Percentiles rank a stretch among this genome's conserved stretches.
These are phyloP conservation scores for Epinephelus coioides DNA, from an alignment of 2,797 vertebrate species.

Conservation along the genomic window DNA sequence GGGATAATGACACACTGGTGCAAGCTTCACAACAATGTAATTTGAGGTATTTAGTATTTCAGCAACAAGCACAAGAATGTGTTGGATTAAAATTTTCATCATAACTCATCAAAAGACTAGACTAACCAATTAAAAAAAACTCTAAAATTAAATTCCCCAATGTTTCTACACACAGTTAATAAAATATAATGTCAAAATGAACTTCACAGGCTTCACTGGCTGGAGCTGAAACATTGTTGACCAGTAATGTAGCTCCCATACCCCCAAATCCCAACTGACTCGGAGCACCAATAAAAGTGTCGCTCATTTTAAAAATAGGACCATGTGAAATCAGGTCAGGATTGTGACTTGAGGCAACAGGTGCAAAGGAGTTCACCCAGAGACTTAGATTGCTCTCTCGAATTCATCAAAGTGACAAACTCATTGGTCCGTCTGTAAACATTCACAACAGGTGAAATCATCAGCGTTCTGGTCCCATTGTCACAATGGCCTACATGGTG, in stretches of 20 bases:
- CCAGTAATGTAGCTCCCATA: not conserved
- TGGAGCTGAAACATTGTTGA: slow-evolving; percentile 9
- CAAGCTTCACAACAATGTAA: not conserved
- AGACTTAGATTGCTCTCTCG: slow-evolving; percentile 25
- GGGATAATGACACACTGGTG: not conserved
- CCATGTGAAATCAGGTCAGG: slow-evolving; percentile 54
- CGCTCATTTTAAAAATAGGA: slow-evolving; percentile 73
- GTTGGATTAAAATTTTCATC: not conserved
- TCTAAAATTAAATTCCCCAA: not conserved
- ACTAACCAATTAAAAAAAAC: not conserved
- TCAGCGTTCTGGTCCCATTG: not conserved
- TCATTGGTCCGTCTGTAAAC: not conserved
- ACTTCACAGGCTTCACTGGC: not conserved
- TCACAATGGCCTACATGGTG: slow-evolving; percentile 20
- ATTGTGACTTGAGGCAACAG: slow-evolving; percentile 68
- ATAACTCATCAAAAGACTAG: not conserved
- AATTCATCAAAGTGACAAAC: slow-evolving; percentile 39
- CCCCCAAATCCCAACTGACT: slow-evolving; percentile 25
- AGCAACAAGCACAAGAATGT: not conserved
- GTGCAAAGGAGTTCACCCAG: slow-evolving; percentile 57
- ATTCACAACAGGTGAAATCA: slow-evolving; percentile 46
- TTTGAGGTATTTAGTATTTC: not conserved
- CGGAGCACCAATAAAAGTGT: slow-evolving; percentile 57
- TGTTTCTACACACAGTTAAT: not conserved
- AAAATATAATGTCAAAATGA: not conserved